Evolutionary conservation across 1,140 invertebrate genomes (phyloP).

Genomic region (Triops cancriformis): DNA sequence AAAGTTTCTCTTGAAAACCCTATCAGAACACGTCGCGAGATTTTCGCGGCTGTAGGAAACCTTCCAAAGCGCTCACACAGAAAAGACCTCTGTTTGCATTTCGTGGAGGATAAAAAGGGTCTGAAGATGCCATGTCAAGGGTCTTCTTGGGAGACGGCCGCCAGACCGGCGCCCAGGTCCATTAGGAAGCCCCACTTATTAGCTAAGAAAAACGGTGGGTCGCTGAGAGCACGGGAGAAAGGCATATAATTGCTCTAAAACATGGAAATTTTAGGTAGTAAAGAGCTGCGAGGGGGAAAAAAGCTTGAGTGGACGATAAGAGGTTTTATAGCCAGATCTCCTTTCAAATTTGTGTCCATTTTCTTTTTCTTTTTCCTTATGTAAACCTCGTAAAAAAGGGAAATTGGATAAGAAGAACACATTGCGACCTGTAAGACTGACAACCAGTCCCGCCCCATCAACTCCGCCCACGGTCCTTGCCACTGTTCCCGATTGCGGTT

Average conservation of each 20-base stretch:
- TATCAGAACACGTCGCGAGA: not conserved
- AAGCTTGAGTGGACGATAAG: not conserved
- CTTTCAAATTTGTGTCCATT: not conserved
- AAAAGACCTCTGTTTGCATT: not conserved
- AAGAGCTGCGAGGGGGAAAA: not conserved
- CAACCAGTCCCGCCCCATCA: not conserved
- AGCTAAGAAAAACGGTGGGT: not conserved
- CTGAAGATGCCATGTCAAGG: not conserved
- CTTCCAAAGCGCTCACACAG: not conserved
- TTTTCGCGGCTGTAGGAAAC: not conserved
- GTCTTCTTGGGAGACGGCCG: not conserved
- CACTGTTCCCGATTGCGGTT: not conserved
- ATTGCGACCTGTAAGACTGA: constrained; percentile 2
- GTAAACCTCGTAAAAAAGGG: not conserved
- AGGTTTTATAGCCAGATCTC: not conserved
- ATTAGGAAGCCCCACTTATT: not conserved
- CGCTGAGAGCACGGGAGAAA: not conserved
- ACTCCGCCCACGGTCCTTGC: not conserved
- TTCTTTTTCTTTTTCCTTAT: not conserved
- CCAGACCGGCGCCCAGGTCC: not conserved
- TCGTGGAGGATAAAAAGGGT: not conserved
- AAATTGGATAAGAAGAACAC: constrained; percentile 3
- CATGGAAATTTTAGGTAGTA: not conserved
- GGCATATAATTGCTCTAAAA: not conserved
- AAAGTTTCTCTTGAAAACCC: not conserved